Percentiles rank a stretch among this genome's conserved stretches.
Conservation (phyloP, 2,888 invertebrate species). For the Drosophila prolongata region DNA sequence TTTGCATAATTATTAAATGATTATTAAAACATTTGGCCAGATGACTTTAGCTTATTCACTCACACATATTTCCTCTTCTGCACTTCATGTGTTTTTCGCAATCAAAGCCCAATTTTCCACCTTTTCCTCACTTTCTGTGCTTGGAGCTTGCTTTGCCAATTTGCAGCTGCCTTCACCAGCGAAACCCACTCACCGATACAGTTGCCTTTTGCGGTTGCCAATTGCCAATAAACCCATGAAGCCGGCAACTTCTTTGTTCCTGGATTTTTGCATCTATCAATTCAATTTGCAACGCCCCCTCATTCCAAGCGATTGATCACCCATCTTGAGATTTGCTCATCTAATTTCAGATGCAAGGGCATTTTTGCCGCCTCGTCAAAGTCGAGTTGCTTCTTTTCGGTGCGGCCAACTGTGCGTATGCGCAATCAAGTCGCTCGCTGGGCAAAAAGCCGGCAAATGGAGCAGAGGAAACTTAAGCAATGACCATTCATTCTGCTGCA, state of each 20-base stretch:
- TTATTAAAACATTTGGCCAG: too few relatives aligned
- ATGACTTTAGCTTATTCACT: too few relatives aligned
- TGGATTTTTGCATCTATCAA: conserved; percentile 11
- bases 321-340: conserved; percentile 20
- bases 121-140: background rate
- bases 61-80: background rate
- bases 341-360: conserved; percentile 14
- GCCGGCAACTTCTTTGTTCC: conserved; percentile 7
- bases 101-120: background rate
- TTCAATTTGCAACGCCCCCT: conserved; percentile 13
- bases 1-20: too few relatives aligned
- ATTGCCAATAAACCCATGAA: conserved; percentile 10
- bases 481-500: conserved; percentile 54
- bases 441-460: conserved; percentile 7
- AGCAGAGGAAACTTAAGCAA: conserved; percentile 37
- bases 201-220: conserved; percentile 48
- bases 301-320: conserved; percentile 21
- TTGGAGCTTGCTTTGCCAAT: conserved; percentile 25
- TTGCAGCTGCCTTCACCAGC: conserved; percentile 29
- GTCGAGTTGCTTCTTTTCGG: background rate
- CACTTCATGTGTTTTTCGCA: conserved; percentile 2
- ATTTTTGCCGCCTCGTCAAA: conserved; percentile 6
- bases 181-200: conserved; percentile 4
- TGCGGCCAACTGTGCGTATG: conserved; percentile 37
- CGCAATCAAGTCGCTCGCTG: conserved; percentile 22